A percentile compares a stretch with the other conserved stretches of the same genome.
Evolutionary conservation across 2,113 vertebrate genomes (phyloP).

Genomic region (Poeciliopsis turrubarensis): DNA sequence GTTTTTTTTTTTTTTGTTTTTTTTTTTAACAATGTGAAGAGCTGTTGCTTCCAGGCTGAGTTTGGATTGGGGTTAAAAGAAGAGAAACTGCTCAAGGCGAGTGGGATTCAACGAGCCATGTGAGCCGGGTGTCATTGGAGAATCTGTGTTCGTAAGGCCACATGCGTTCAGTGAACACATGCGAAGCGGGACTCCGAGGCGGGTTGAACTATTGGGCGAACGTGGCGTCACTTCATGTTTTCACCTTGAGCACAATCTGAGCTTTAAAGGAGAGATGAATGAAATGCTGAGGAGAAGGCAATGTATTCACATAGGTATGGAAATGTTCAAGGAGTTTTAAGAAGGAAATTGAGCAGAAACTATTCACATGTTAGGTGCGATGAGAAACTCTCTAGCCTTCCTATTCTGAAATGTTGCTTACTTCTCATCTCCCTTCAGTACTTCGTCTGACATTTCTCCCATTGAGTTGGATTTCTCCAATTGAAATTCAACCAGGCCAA

Average conservation of each 20-base stretch:
- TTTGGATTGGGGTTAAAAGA: constrained; percentile 45
- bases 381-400: too few species aligned
- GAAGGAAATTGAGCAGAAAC: too few species aligned
- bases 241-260: constrained; percentile 1
- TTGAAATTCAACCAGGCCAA: too few species aligned
- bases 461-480: too few species aligned
- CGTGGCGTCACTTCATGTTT: background rate
- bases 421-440: too few species aligned
- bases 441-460: too few species aligned
- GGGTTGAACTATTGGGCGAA: background rate
- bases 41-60: constrained; percentile 12
- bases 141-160: constrained; percentile 13
- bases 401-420: too few species aligned
- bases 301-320: background rate
- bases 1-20: background rate
- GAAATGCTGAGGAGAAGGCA: background rate
- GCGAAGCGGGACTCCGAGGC: constrained; percentile 5
- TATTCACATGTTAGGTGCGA: too few species aligned
- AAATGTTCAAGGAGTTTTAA: too few species aligned
- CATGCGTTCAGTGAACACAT: background rate
- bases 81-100: constrained; percentile 31
- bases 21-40: constrained; percentile 19
- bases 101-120: constrained; percentile 5
- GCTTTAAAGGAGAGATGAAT: background rate
- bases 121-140: constrained; percentile 17